A percentile compares a stretch with the other conserved stretches of the same genome.
Evolutionary conservation across 2,113 vertebrate genomes (phyloP).

Genomic region (Phaetusa simplex): DNA sequence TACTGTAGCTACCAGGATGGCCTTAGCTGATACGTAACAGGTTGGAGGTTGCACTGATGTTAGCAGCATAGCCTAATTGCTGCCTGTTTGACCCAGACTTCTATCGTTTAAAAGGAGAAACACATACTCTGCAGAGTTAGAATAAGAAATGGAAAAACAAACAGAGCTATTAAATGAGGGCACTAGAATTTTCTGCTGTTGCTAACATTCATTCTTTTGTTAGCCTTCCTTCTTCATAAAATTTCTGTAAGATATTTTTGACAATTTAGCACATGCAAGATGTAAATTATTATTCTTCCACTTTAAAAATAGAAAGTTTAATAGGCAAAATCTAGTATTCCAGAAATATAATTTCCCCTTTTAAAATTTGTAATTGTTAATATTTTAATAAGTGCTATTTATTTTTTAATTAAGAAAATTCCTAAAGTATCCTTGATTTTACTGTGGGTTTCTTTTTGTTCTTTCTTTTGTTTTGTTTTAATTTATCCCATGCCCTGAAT

Average conservation of each 20-base stretch:
- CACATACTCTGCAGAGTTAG: neutral
- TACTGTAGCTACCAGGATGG: neutral
- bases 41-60: neutral
- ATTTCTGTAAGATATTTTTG: neutral
- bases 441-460: neutral
- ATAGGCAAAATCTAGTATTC: neutral
- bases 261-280: neutral
- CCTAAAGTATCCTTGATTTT: neutral
- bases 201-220: neutral
- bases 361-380: neutral
- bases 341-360: neutral
- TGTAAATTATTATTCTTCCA: neutral
- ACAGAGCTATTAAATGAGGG: neutral
- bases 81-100: neutral
- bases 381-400: neutral
- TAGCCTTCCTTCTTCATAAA: neutral
- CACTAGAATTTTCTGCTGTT: neutral
- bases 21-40: neutral
- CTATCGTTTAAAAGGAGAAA: neutral
- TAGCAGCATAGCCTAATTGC: neutral
- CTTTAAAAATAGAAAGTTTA: neutral
- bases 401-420: neutral
- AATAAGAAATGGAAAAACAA: neutral
- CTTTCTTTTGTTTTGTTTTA: neutral
- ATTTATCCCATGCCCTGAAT: neutral